Evolutionary conservation across 2,797 vertebrate species (phyloP).

Genomic region (Falco novaeseelandiae): DNA sequence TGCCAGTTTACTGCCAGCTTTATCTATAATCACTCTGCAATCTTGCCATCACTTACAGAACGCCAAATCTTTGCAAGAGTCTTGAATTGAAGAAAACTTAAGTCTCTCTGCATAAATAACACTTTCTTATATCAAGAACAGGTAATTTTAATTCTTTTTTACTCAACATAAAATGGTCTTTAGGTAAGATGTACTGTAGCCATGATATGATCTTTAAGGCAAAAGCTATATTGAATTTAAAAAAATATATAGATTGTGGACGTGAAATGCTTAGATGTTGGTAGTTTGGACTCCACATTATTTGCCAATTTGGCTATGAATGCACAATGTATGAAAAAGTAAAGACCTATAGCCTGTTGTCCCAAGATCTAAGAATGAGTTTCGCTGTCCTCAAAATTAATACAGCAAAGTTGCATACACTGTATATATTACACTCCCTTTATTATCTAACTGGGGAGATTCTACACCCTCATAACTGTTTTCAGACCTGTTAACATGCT

Average conservation of each 20-base stretch:
- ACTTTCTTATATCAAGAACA: background rate
- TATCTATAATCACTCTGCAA: background rate
- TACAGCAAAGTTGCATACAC: background rate
- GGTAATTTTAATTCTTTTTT: background rate
- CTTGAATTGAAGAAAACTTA: background rate
- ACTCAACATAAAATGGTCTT: background rate
- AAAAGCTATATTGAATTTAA: background rate
- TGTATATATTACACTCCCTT: background rate
- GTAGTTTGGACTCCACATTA: background rate
- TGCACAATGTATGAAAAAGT: background rate
- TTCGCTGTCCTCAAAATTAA: background rate
- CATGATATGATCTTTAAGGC: background rate
- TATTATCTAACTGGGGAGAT: background rate
- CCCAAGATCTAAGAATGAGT: background rate
- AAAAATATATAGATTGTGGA: background rate
- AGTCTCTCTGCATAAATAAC: background rate
- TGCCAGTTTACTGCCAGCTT: background rate
- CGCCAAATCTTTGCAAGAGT: background rate
- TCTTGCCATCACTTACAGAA: background rate
- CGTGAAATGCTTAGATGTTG: background rate
- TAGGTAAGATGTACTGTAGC: background rate
- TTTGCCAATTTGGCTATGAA: background rate
- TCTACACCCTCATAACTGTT: background rate
- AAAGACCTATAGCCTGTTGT: background rate
- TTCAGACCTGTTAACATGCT: background rate